Evolutionary conservation across 2,113 vertebrate species (phyloP), one percentile per base, ranked within the genome.

Genomic region (Ranitomeya imitator): DNA sequence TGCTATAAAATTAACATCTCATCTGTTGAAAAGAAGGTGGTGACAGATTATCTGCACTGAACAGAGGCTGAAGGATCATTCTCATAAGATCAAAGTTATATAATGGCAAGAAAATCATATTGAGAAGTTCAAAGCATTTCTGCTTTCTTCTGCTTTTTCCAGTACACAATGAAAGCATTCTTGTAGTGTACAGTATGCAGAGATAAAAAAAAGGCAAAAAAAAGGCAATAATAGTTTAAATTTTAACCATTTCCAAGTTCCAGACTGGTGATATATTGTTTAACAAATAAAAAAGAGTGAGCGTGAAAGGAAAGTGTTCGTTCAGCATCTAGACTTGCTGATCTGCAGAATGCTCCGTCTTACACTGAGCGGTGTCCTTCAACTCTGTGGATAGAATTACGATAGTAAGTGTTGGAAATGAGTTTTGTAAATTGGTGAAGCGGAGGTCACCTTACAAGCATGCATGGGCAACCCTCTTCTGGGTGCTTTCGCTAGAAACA

Each of bases 31-130:
- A 60, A 88, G 69, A 89, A 85, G 82, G 82, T 37, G 67, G 60
- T 87, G 86, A 67, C 71, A 88, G 80, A 14, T 77, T 84, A 37
- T 11, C 37, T 52, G 61, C 73, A 79, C 51, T 83, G 59, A 79
- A 61, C 60, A 89, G 54, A 87, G 61, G 37, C 87, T 81, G 21
- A 87, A 74, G 79, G 85, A 84, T 60, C 14, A 79, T 85, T 79
- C 61, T 85, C 61, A 61, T 9, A 81, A 51, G 80, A 81, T 90
- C 31, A 89, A 89, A 89, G 61, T 71, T 11, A 67, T 86, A 18
- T 7, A 31, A 88, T 85, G 87, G 87, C 73, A 88, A 90, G 86
- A 63, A 85, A 78, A 79, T 89, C 87, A 90, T 71, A 88, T 86
- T 86, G 23, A 84, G 61, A 80, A 65, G 90, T 90, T 90, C 79